Conservation (phyloP, 2,797 vertebrate species). For the Pseudochirops cupreus region DNA sequence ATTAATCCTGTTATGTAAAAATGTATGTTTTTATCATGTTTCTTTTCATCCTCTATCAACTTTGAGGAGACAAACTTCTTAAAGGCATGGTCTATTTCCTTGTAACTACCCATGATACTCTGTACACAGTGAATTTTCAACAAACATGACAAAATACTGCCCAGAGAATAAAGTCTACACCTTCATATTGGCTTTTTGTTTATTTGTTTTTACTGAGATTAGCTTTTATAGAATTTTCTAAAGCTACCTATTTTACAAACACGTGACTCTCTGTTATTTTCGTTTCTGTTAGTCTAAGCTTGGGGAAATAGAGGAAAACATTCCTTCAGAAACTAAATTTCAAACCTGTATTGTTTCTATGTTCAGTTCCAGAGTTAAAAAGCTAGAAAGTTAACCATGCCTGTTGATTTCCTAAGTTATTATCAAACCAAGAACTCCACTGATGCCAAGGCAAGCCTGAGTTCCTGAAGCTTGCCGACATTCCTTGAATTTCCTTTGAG, state of each 20-base stretch:
- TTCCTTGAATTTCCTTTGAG: conserved; percentile 84
- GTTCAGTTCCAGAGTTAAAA: conserved; percentile 34
- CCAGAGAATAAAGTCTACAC: neutral
- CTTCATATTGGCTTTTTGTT: neutral
- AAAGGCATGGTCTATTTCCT: neutral
- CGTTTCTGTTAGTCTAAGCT: neutral
- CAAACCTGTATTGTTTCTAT: neutral
- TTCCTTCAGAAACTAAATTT: neutral
- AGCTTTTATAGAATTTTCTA: neutral
- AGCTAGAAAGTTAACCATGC: conserved; percentile 76
- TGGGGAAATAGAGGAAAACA: neutral
- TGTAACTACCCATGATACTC: neutral
- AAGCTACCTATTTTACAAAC: neutral
- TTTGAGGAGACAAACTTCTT: neutral
- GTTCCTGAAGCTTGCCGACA: conserved; percentile 81
- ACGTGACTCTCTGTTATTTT: neutral
- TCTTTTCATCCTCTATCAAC: neutral
- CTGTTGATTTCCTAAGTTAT: conserved; percentile 80
- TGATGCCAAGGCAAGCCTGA: conserved; percentile 81
- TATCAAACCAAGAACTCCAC: conserved; percentile 83
- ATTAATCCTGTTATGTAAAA: neutral
- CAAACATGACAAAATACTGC: neutral
- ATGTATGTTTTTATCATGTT: neutral
- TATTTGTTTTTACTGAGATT: neutral
- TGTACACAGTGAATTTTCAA: neutral